Evolutionary conservation across 2,888 invertebrate genomes (phyloP).

Genomic region (Schizotus pectinicornis): DNA sequence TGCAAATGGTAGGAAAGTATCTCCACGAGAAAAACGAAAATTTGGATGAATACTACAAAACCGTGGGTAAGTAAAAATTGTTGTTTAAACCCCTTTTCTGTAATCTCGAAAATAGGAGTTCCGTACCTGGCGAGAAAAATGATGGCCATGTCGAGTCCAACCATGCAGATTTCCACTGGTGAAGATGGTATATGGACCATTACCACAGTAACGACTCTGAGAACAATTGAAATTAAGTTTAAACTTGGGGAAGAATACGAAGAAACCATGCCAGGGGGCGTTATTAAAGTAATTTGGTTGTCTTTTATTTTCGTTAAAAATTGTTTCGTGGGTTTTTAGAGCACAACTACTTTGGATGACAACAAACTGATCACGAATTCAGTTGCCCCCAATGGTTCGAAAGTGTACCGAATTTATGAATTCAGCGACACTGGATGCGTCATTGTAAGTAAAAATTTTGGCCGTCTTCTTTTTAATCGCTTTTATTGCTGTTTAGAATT

Average conservation of each 20-base stretch:
- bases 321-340: constrained; percentile 56
- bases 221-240: constrained; percentile 63
- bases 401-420: constrained; percentile 56
- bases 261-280: constrained; percentile 68
- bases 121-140: constrained; percentile 71
- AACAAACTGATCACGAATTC: constrained; percentile 60
- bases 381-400: constrained; percentile 52
- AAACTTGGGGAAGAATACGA: constrained; percentile 68
- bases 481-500: constrained; percentile 60
- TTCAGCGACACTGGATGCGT: constrained; percentile 51
- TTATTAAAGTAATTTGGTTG: constrained; percentile 54
- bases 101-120: constrained; percentile 60
- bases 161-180: constrained; percentile 62
- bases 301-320: background rate
- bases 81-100: background rate
- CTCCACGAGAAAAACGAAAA: constrained; percentile 70
- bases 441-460: constrained; percentile 43
- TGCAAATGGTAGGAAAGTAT: constrained; percentile 66
- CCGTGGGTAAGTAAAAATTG: constrained; percentile 61
- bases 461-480: constrained; percentile 21
- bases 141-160: constrained; percentile 67
- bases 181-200: constrained; percentile 66
- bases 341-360: constrained; percentile 63
- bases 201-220: constrained; percentile 63
- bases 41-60: constrained; percentile 68